Conservation (phyloP, 2,113 vertebrate species). For the Dascyllus trimaculatus region DNA sequence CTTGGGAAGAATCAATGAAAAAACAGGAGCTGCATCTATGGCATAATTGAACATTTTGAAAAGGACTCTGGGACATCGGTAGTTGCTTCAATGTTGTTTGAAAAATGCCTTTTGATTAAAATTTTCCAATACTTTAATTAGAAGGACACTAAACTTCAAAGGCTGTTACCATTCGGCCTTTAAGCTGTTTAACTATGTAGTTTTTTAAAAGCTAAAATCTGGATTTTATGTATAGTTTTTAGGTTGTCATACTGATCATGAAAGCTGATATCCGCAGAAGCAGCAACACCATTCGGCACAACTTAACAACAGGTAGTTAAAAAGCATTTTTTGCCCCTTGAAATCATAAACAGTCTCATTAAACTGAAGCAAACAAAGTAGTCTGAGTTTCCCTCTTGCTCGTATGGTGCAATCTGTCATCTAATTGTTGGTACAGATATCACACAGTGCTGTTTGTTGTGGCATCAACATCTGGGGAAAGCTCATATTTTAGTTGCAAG, state of each 20-base stretch:
- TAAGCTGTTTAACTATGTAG: slow-evolving; percentile 15
- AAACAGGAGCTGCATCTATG: slow-evolving; percentile 8
- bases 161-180: slow-evolving; percentile 16
- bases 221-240: not conserved
- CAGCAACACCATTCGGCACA: not conserved
- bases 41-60: slow-evolving; percentile 37
- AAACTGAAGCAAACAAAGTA: not conserved
- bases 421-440: slow-evolving; percentile 5
- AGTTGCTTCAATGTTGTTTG: slow-evolving; percentile 43
- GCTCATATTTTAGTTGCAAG: not conserved
- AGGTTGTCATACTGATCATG: not conserved
- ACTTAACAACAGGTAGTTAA: slow-evolving; percentile 16
- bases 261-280: slow-evolving; percentile 8
- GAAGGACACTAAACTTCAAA: slow-evolving; percentile 41
- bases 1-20: slow-evolving; percentile 30
- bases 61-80: slow-evolving; percentile 18
- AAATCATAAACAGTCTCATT: slow-evolving; percentile 1
- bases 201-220: slow-evolving; percentile 15
- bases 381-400: not conserved
- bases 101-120: slow-evolving; percentile 42
- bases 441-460: not conserved
- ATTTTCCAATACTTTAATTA: slow-evolving; percentile 45
- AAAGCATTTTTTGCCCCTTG: not conserved
- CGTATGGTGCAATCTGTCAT: not conserved
- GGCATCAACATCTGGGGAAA: not conserved